These are phyloP conservation scores for Norana najaformis DNA, from an alignment of 2,888 invertebrate genomes.

Conservation along the genomic window DNA sequence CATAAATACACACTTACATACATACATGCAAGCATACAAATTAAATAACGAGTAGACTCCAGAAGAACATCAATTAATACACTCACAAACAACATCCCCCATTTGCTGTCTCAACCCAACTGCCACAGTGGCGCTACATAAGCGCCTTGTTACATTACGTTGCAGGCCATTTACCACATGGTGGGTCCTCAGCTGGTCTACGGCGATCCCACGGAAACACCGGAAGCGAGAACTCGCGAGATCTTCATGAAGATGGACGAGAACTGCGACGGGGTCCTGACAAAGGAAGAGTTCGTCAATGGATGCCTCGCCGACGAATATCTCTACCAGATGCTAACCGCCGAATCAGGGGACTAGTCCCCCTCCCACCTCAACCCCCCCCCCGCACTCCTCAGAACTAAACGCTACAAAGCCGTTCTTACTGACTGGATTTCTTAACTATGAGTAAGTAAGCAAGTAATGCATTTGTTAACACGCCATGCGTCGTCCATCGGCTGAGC, in stretches of 20 bases:
- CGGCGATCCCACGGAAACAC: background rate
- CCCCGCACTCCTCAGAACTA: background rate
- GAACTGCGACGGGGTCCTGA: background rate
- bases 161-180: background rate
- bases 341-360: background rate
- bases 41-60: background rate
- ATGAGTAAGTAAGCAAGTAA: too few species aligned
- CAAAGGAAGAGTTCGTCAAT: background rate
- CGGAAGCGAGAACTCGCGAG: background rate
- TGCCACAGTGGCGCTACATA: background rate
- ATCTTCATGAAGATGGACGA: background rate
- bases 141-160: background rate
- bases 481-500: too few species aligned
- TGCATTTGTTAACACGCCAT: too few species aligned
- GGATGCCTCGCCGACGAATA: background rate
- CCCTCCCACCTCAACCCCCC: background rate
- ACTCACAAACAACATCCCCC: background rate
- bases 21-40: conserved; percentile 22
- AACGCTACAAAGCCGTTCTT: background rate
- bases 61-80: background rate
- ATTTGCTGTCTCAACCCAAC: background rate
- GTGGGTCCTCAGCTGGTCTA: background rate
- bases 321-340: background rate
- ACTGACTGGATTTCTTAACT: background rate
- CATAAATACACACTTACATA: background rate